Percentiles rank a stretch among this genome's conserved stretches.
These are phyloP conservation scores for Podarcis muralis DNA, from an alignment of 2,113 vertebrate species.

Conservation along the genomic window DNA sequence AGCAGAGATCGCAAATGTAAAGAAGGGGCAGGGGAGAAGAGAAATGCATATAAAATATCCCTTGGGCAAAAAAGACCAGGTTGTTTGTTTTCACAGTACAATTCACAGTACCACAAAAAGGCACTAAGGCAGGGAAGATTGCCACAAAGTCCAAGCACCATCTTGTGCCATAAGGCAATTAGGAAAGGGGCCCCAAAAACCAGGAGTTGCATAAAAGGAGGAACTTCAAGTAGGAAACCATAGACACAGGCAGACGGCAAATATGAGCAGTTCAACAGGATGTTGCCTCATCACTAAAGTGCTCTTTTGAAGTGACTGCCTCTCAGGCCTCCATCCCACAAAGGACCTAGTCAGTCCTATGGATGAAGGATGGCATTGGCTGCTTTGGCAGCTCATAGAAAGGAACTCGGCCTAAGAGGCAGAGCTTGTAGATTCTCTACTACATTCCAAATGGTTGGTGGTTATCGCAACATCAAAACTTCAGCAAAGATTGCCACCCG, in stretches of 20 bases:
- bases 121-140: background rate
- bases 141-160: slow-evolving; percentile 20
- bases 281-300: background rate
- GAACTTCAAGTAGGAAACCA: background rate
- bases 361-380: background rate
- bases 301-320: background rate
- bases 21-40: background rate
- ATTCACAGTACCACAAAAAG: slow-evolving; percentile 11
- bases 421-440: background rate
- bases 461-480: background rate
- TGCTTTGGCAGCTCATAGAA: background rate
- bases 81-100: slow-evolving; percentile 64
- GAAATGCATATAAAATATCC: slow-evolving; percentile 35
- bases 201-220: background rate
- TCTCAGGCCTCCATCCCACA: background rate
- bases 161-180: slow-evolving; percentile 1
- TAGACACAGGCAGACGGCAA: background rate
- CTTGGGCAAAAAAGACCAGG: slow-evolving; percentile 46
- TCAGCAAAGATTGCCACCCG: background rate
- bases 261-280: background rate
- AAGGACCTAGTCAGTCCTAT: background rate
- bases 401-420: background rate
- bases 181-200: background rate
- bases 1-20: background rate
- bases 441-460: background rate